Base-by-base conservation (phyloP, 2,888 invertebrate genomes). In the Nebria salina region DNA sequence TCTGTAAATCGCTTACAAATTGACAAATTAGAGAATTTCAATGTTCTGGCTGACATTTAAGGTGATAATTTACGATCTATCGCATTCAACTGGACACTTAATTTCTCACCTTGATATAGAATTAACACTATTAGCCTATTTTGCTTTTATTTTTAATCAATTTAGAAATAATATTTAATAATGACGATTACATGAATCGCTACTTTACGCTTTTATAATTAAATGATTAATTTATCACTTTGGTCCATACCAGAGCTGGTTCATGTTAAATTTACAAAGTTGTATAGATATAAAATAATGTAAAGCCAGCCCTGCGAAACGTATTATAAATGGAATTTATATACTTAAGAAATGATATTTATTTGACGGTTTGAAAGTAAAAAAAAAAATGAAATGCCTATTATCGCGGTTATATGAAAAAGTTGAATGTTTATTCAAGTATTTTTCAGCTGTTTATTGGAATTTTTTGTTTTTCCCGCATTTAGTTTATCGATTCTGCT, bases 401-500 rank as follows among this genome's bases (percentile, higher is more conserved):
- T 54, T 13, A 54, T 8, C 7, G 54, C 13, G 7, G 8, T 7
- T 54, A 54, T 54, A 54, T 2, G 54, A 54, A 54, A 54, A 54
- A 54, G 11, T 54, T 54, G 7, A 54, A 8, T 2, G 54, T 0
- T 54, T 11, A 54, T 8, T 54, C 11, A 54, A 54, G 54, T 54
- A 54, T 7, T 54, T 54, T 8, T 54, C 54, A 54, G 54, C 54
- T 54, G 54, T 54, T 54, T 11, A 2, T 54, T 11, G 8, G 54
- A 54, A 13, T 7, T 2, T 54, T 77, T 72, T 26, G 54, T 42
- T 77, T 77, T 77, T 77, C 77, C 77, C 77, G 77, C 77, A 77
- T 77, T 77, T 72, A 3, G 54, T 54, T 54, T 54, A 0, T 13
- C 7, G 2, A 54, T 8, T 54, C 54, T 54, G 54, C 54, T 6